Conservation (phyloP, 1,140 invertebrate genomes). For the Cotesia vestalis region DNA sequence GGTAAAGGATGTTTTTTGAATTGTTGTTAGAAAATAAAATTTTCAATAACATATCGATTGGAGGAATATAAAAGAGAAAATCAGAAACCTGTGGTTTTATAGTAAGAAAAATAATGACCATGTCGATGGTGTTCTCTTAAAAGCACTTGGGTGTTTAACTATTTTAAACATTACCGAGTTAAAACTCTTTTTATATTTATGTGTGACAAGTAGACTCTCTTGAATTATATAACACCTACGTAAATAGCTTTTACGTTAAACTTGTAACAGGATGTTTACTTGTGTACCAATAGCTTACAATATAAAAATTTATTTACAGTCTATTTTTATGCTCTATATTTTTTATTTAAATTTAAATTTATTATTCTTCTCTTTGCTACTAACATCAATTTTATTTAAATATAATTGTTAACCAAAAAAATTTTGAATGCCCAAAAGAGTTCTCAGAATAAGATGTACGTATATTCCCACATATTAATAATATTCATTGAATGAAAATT, state of each 20-base stretch:
- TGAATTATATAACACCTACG: slow-evolving; percentile 53
- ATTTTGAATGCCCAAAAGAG: no score
- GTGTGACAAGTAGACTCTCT: slow-evolving; percentile 43
- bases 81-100: not conserved
- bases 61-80: slow-evolving; percentile 15
- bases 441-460: no score
- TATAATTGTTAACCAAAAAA: no score
- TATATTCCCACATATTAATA: no score
- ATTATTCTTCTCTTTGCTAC: no score
- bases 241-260: slow-evolving; percentile 40
- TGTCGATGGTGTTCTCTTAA: slow-evolving; percentile 45
- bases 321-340: not conserved
- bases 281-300: slow-evolving; percentile 37
- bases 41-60: not conserved
- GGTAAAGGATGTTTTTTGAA: not conserved
- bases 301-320: slow-evolving; percentile 13
- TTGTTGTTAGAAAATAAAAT: not conserved
- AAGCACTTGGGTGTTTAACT: slow-evolving; percentile 59
- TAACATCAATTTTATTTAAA: no score
- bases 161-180: slow-evolving; percentile 49
- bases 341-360: no score
- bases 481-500: no score
- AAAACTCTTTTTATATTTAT: slow-evolving; percentile 15
- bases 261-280: slow-evolving; percentile 42
- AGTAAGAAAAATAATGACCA: slow-evolving; percentile 8